Percentiles rank a stretch among this genome's conserved stretches.
Evolutionary conservation across 2,888 invertebrate species (phyloP).

Genomic region (Heliconius sara): DNA sequence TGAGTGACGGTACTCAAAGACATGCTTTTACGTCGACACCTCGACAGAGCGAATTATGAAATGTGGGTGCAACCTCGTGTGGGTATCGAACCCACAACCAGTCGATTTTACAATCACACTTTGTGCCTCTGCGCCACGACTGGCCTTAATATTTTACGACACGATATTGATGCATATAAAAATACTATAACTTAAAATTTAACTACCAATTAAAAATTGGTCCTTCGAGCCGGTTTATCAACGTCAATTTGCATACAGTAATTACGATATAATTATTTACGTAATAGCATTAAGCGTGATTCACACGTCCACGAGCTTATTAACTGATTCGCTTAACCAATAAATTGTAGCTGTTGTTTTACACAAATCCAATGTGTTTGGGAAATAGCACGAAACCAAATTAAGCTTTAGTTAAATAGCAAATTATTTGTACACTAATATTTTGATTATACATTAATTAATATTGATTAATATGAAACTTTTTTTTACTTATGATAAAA

Average conservation of each 20-base stretch:
- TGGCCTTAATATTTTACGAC: too few species aligned
- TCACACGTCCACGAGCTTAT: conserved; percentile 36
- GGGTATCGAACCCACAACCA: neutral
- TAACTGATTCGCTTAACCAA: conserved; percentile 37
- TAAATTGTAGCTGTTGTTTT: conserved; percentile 35
- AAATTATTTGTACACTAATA: neutral
- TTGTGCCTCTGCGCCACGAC: too few species aligned
- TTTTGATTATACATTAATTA: neutral
- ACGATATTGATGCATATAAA: neutral
- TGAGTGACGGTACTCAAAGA: too few species aligned
- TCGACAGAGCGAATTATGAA: too few species aligned
- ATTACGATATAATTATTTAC: conserved; percentile 20
- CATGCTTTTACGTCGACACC: too few species aligned
- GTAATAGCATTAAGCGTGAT: conserved; percentile 18
- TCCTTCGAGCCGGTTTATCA: conserved; percentile 20
- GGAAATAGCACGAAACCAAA: conserved; percentile 4
- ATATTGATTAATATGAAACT: neutral
- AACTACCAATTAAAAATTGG: conserved; percentile 15
- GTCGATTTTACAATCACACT: too few species aligned
- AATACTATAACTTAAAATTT: neutral
- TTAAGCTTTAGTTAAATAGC: conserved; percentile 10
- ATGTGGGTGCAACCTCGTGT: too few species aligned
- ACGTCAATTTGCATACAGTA: conserved; percentile 18
- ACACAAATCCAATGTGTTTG: conserved; percentile 29
- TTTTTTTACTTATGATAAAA: too few species aligned